Evolutionary conservation across 2,797 vertebrate genomes (phyloP), one percentile per base, ranked within the genome.

Genomic region (Scolopax rusticola): DNA sequence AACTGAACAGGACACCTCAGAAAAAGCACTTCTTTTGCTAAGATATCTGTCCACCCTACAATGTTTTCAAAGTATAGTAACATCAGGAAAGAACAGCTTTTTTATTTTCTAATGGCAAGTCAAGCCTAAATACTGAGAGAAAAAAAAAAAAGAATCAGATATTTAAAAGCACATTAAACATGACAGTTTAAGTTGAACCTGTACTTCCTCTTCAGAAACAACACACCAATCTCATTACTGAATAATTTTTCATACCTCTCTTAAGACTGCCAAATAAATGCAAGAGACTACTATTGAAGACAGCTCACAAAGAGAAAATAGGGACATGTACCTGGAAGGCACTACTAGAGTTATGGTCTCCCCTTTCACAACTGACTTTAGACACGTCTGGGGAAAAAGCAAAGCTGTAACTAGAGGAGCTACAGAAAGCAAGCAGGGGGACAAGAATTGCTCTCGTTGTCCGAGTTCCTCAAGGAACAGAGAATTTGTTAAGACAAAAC

Each of bases 321-420:
- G 40, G 57, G 60, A 85, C 8, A 43, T 10, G 28, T 5, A 40
- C 28, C 6, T 85, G 32, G 38, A 80, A 81, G 33, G 20, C 18
- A 43, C 16, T 12, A 28, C 14, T 17, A 65, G 38, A 84, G 6
- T 56, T 68, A 80, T 5, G 2, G 21, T 59, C 45, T 53, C 3
- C 9, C 10, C 40, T 33, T 24, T 40, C 17, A 36, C 47, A 70
- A 69, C 9, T 27, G 50, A 75, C 15, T 74, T 84, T 3, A 64
- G 43, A 23, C 5, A 45, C 0, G 1, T 16, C 6, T 9, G 19
- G 11, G 11, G 14, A 14, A 9, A 40, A 40, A 32, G 25, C 65
- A 75, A 48, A 75, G 6, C 16, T 18, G 43, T 24, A 54, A 33
- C 36, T 50, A 50, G 6, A 59, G 6, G 1, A 1, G 40, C 48